A percentile compares a stretch with the other conserved stretches of the same genome.
Conservation (phyloP, 2,113 vertebrate genomes). For the Neotragus moschatus region DNA sequence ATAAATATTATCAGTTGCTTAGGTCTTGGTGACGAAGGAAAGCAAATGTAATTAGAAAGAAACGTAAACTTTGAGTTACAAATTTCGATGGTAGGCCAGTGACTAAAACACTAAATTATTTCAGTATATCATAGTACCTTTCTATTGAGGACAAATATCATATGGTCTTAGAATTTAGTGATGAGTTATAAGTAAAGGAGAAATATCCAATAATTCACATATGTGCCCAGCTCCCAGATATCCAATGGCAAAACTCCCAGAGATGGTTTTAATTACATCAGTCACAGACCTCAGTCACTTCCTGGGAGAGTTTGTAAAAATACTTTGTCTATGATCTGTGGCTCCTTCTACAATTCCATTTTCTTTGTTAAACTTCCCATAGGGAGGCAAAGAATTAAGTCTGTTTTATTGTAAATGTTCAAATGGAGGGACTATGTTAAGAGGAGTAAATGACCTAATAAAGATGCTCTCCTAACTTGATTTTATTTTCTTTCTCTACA, state of each 20-base stretch:
- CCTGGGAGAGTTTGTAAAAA: constrained; percentile 17
- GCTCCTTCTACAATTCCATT: neutral
- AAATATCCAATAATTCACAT: neutral
- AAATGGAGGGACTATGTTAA: neutral
- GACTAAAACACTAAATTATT: neutral
- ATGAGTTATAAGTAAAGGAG: neutral
- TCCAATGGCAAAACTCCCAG: neutral
- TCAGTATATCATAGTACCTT: neutral
- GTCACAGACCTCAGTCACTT: neutral
- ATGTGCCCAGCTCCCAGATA: neutral
- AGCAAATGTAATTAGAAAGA: constrained; percentile 47
- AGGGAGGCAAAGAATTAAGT: neutral
- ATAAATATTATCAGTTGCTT: constrained; percentile 46
- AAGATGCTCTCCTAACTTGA: constrained; percentile 23
- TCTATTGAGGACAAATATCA: neutral
- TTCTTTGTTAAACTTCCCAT: neutral
- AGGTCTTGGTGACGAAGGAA: neutral
- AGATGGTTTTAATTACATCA: neutral
- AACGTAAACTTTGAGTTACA: neutral
- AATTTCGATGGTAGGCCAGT: neutral
- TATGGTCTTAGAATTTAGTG: neutral
- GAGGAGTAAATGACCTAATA: neutral
- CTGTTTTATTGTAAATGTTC: neutral
- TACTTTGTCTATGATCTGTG: neutral
- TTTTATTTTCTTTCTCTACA: neutral